phyloP scores from a whole-genome alignment of 2,113 vertebrate species.

The Pimephales promelas region DNA sequence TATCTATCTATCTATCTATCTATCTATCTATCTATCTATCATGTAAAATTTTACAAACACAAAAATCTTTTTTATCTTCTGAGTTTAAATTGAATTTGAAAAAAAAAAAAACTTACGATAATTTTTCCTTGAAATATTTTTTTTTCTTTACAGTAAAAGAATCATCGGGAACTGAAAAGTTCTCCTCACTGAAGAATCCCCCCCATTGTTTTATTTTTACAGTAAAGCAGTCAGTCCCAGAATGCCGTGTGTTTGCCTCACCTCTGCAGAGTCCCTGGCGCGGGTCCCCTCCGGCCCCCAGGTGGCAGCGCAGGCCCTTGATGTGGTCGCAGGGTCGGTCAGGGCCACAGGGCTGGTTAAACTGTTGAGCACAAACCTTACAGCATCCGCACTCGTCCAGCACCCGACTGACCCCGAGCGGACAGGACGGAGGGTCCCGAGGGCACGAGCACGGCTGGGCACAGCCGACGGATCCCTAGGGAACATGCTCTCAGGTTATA shows the following conservation, averaged over 20 bases:
- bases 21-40: too few species aligned
- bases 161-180: neutral
- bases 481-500: too few species aligned
- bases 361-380: slow-evolving; percentile 76
- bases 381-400: slow-evolving; percentile 76
- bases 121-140: too few species aligned
- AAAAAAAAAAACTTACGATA: neutral
- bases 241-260: slow-evolving; percentile 37
- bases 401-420: slow-evolving; percentile 72
- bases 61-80: neutral
- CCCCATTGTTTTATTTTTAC: neutral
- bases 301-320: slow-evolving; percentile 78
- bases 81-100: neutral
- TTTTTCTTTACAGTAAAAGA: too few species aligned
- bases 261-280: slow-evolving; percentile 74
- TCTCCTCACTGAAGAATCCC: neutral
- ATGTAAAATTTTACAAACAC: neutral
- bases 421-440: slow-evolving; percentile 59
- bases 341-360: slow-evolving; percentile 75
- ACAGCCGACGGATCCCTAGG: slow-evolving; percentile 40
- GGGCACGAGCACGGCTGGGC: slow-evolving; percentile 67
- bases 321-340: slow-evolving; percentile 76
- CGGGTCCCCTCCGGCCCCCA: slow-evolving; percentile 70
- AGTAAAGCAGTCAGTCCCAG: neutral
- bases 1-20: too few species aligned